Percentiles rank a stretch among this genome's conserved stretches.
phyloP scores from a whole-genome alignment of 2,113 vertebrate species.

The Lichenostomus cassidix region DNA sequence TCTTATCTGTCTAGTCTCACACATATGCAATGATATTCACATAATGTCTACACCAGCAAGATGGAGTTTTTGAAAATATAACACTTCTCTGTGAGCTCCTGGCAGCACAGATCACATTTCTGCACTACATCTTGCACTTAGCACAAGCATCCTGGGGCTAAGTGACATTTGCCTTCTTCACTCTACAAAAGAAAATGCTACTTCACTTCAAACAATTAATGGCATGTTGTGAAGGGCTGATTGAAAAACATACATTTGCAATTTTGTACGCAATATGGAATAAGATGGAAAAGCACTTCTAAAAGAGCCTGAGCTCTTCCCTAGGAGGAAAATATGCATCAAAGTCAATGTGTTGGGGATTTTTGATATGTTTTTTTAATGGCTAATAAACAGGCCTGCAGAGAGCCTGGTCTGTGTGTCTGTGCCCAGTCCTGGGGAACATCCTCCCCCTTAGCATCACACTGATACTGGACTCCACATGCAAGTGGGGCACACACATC shows the following conservation, averaged over 20 bases:
- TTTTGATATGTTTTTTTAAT: neutral
- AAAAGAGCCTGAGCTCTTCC: neutral
- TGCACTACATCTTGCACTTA: slow-evolving; percentile 34
- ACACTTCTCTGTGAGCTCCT: neutral
- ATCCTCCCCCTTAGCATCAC: rapidly evolving
- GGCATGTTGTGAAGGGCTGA: neutral
- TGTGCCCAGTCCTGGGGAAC: neutral
- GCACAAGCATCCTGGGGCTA: slow-evolving; percentile 39
- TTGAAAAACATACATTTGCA: neutral
- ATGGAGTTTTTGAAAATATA: neutral
- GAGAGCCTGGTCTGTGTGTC: neutral
- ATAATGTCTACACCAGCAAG: neutral
- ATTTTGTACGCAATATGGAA: neutral
- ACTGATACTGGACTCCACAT: rapidly evolving
- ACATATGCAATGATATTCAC: neutral
- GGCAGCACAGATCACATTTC: slow-evolving; percentile 21
- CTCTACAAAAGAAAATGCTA: slow-evolving; percentile 29
- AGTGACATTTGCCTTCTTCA: slow-evolving; percentile 39
- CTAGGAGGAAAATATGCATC: neutral
- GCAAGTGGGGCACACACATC: rapidly evolving
- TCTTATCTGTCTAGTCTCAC: slow-evolving; percentile 15
- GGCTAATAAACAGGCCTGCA: neutral
- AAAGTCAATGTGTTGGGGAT: neutral
- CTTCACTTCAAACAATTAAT: slow-evolving; percentile 24
- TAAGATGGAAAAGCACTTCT: neutral